phyloP scores from a whole-genome alignment of 2,797 vertebrate genomes.

The Odontamblyopus lacepedii region DNA sequence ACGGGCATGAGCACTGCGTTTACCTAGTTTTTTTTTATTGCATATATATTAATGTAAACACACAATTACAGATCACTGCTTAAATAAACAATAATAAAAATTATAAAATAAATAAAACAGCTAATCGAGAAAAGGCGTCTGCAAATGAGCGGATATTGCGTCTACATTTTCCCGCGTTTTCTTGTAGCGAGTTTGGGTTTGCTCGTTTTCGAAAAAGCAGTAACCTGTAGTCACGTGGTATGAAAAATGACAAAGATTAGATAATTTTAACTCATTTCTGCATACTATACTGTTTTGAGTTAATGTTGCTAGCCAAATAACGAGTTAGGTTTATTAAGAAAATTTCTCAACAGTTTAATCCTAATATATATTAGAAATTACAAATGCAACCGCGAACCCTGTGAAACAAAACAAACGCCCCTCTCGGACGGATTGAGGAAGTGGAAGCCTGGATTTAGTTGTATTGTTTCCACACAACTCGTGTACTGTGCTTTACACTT shows the following conservation, averaged over 20 bases:
- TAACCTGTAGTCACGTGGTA: constrained; percentile 8
- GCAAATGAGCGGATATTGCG: constrained; percentile 65
- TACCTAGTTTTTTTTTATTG: not conserved
- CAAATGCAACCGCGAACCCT: not conserved
- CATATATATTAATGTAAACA: too few species aligned
- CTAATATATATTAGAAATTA: not conserved
- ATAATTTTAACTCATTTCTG: not conserved
- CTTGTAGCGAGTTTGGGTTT: constrained; percentile 29
- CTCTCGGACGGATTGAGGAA: constrained; percentile 51
- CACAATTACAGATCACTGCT: not conserved
- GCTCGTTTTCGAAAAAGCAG: constrained; percentile 36
- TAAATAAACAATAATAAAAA: not conserved
- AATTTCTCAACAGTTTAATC: rapidly evolving
- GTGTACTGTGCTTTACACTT: constrained; percentile 59
- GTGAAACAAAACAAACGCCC: constrained; percentile 36
- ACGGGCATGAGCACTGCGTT: not conserved
- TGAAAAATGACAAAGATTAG: not conserved
- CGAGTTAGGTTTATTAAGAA: not conserved
- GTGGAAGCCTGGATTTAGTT: constrained; percentile 35
- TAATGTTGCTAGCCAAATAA: not conserved
- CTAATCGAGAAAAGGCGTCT: not conserved
- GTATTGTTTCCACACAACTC: constrained; percentile 54
- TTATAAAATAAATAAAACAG: too few species aligned
- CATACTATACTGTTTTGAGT: not conserved
- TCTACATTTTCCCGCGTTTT: constrained; percentile 73